phyloP scores from a whole-genome alignment of 2,113 vertebrate genomes.

The Guaruba guarouba region DNA sequence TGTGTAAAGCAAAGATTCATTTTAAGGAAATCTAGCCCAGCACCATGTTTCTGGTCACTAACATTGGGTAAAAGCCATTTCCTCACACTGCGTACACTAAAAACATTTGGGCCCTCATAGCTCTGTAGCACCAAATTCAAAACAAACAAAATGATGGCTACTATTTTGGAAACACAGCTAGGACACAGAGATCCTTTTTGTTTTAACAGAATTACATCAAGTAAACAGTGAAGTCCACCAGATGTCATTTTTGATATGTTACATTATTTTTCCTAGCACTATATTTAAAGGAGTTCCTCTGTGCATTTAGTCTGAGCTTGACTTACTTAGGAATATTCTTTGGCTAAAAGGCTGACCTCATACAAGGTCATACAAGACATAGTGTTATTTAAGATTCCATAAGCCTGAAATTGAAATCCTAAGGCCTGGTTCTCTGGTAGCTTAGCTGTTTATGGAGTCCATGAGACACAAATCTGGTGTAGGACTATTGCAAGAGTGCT shows the following conservation, averaged over 20 bases:
- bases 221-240: neutral
- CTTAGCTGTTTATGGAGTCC: neutral
- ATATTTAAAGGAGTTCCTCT: neutral
- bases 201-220: neutral
- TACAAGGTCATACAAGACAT: neutral
- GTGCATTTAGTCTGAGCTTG: neutral
- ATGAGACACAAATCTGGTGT: neutral
- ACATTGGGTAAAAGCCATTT: neutral
- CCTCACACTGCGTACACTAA: neutral
- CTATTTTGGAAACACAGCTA: slow-evolving; percentile 69
- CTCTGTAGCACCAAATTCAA: slow-evolving; percentile 21
- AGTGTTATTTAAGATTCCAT: neutral
- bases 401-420: neutral
- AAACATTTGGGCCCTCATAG: slow-evolving; percentile 2
- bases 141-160: slow-evolving; percentile 53
- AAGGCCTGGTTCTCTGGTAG: neutral
- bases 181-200: slow-evolving; percentile 34
- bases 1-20: neutral
- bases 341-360: neutral
- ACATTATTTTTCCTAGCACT: neutral
- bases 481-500: neutral
- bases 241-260: neutral
- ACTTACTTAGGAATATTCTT: neutral
- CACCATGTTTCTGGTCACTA: neutral
- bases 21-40: neutral